Conservation (phyloP, 2,797 vertebrate genomes). For the Rallus crepitans region DNA sequence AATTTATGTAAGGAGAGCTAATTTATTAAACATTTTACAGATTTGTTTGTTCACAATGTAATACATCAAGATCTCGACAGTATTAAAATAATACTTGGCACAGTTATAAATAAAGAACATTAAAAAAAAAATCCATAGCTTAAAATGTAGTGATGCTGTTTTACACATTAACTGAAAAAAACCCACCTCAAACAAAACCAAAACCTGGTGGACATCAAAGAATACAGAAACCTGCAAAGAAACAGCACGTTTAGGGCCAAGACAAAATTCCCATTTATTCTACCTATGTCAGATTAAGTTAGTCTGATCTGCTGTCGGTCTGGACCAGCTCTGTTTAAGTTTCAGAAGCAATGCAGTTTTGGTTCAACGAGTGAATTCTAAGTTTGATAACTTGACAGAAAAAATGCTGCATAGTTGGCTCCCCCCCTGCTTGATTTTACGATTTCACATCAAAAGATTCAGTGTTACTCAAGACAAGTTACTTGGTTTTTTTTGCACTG, state of each 20-base stretch:
- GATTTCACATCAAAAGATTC: constrained; percentile 34
- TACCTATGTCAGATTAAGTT: constrained; percentile 63
- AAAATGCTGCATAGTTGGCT: constrained; percentile 67
- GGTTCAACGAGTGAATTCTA: constrained; percentile 29
- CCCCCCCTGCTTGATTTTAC: constrained; percentile 33
- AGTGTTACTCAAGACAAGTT: constrained; percentile 48
- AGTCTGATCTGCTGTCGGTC: constrained; percentile 51
- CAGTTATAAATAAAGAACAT: constrained; percentile 87
- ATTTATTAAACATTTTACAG: constrained; percentile 87
- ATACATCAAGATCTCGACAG: constrained; percentile 80
- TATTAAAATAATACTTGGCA: constrained; percentile 90
- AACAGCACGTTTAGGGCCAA: constrained; percentile 76
- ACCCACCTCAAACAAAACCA: too few species aligned
- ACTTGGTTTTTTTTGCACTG: constrained; percentile 41
- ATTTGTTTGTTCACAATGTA: constrained; percentile 82
- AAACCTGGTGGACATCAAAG: constrained; percentile 69
- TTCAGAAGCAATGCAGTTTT: constrained; percentile 60
- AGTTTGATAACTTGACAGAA: constrained; percentile 61
- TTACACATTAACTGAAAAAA: constrained; percentile 73
- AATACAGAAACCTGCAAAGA: constrained; percentile 76
- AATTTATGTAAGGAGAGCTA: constrained; percentile 86
- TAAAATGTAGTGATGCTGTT: constrained; percentile 79
- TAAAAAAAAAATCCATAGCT: constrained; percentile 80
- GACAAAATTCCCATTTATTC: constrained; percentile 74
- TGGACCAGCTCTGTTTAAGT: constrained; percentile 37